Conservation (phyloP, 1,140 invertebrate genomes). For the Mizuhopecten yessoensis region DNA sequence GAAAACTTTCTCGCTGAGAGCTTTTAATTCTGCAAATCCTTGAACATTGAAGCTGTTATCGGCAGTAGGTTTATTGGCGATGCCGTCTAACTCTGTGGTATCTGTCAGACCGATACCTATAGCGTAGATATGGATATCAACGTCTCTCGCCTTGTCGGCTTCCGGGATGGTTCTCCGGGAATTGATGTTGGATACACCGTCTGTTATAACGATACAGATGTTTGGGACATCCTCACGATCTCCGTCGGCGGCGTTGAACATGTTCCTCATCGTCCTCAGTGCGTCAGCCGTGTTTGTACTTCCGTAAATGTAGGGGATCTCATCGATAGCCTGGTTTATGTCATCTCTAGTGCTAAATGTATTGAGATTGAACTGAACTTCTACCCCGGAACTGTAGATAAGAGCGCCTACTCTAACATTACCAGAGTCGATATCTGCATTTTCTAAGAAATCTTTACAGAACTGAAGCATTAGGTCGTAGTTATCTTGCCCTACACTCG, state of each 20-base stretch:
- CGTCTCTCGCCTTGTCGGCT: slow-evolving; percentile 59
- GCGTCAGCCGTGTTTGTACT: slow-evolving; percentile 70
- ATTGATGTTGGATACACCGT: slow-evolving; percentile 73
- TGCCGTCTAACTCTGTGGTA: slow-evolving; percentile 65
- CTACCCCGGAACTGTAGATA: slow-evolving; percentile 67
- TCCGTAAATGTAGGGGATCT: slow-evolving; percentile 66
- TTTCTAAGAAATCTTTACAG: slow-evolving; percentile 71
- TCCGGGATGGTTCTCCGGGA: slow-evolving; percentile 67
- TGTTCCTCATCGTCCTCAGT: slow-evolving; percentile 52
- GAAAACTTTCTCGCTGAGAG: slow-evolving; percentile 63
- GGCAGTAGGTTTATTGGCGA: slow-evolving; percentile 60
- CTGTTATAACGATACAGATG: slow-evolving; percentile 70
- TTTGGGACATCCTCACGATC: slow-evolving; percentile 67
- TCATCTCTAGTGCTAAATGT: slow-evolving; percentile 53
- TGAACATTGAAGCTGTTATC: slow-evolving; percentile 65
- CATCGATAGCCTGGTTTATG: slow-evolving; percentile 65
- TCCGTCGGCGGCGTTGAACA: slow-evolving; percentile 65
- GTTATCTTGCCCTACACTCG: slow-evolving; percentile 72
- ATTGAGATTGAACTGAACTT: slow-evolving; percentile 66
- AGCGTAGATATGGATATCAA: slow-evolving; percentile 70
- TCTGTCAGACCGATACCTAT: slow-evolving; percentile 70
- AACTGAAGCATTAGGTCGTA: slow-evolving; percentile 74
- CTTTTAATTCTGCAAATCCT: slow-evolving; percentile 64
- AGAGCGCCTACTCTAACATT: slow-evolving; percentile 74
- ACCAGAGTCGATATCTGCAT: slow-evolving; percentile 73